These are phyloP conservation scores for Lagria hirta DNA, from an alignment of 2,888 invertebrate species.

Conservation along the genomic window DNA sequence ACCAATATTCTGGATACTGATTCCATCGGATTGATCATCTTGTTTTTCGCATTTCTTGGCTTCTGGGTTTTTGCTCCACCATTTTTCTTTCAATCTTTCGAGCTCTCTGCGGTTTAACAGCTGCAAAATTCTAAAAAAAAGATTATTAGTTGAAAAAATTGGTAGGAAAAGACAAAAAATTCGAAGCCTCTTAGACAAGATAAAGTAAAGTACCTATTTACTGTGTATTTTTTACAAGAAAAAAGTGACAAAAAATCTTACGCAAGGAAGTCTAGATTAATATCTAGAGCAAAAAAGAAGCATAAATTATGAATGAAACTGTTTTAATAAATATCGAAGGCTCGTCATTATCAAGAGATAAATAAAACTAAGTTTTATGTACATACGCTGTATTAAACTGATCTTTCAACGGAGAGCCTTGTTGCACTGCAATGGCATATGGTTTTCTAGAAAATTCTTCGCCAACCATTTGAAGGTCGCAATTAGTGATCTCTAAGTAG, in stretches of 20 bases:
- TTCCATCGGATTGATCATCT: constrained; percentile 94
- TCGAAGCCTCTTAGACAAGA: too few relatives aligned
- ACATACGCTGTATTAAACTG: constrained; percentile 96
- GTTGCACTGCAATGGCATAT: constrained; percentile 95
- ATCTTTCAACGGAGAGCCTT: constrained; percentile 91
- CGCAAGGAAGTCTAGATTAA: too few relatives aligned
- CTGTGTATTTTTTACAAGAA: too few relatives aligned
- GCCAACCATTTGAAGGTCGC: constrained; percentile 89
- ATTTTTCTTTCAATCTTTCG: constrained; percentile 91
- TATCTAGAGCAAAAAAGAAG: too few relatives aligned
- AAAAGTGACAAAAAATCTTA: too few relatives aligned
- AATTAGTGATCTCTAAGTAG: constrained; percentile 72
- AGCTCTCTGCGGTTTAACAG: constrained; percentile 89
- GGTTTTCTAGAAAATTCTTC: constrained; percentile 98
- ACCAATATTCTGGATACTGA: constrained; percentile 96
- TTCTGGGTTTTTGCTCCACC: constrained; percentile 91
- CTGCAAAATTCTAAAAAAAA: constrained; percentile 75
- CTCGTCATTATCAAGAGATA: too few relatives aligned
- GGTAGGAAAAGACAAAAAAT: too few relatives aligned
- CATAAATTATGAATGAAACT: constrained; percentile 5
- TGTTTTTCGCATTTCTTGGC: constrained; percentile 79
- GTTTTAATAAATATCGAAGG: not conserved
- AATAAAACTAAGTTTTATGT: constrained; percentile 54
- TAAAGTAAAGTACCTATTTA: too few relatives aligned
- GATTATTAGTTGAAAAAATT: constrained; percentile 2